Percentiles rank a stretch among this genome's conserved stretches.
Conservation (phyloP, 1,140 invertebrate species). For the Chelonus insularis region DNA sequence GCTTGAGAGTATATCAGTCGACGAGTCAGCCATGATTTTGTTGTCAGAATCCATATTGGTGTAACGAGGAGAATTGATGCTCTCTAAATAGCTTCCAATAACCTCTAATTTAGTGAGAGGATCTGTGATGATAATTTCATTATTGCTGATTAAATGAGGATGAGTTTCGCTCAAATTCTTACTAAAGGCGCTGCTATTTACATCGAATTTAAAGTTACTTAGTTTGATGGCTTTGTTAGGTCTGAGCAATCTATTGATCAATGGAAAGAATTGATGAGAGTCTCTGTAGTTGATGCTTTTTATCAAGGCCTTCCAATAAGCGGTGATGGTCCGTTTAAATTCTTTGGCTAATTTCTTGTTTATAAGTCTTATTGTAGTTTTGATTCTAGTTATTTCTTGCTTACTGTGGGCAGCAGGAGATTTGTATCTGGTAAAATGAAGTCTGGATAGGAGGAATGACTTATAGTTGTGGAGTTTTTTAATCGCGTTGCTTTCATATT, state of each 20-base stretch:
- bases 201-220: neutral
- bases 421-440: neutral
- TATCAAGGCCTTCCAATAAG: constrained; percentile 11
- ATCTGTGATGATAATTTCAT: neutral
- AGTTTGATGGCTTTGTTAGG: neutral
- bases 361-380: constrained; percentile 3
- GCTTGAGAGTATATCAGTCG: no score
- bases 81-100: neutral
- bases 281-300: constrained; percentile 16
- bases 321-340: neutral
- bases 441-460: neutral
- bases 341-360: constrained; percentile 9
- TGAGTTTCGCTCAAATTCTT: no score
- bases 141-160: neutral
- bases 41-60: neutral
- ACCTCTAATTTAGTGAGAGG: neutral
- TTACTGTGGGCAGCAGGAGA: neutral
- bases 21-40: neutral
- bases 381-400: neutral
- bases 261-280: constrained; percentile 13
- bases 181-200: neutral
- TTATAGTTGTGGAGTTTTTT: constrained; percentile 11
- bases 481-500: constrained; percentile 13
- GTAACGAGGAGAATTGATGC: neutral
- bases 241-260: constrained; percentile 14